phyloP scores from a whole-genome alignment of 2,797 vertebrate genomes.

The Numenius phaeopus region DNA sequence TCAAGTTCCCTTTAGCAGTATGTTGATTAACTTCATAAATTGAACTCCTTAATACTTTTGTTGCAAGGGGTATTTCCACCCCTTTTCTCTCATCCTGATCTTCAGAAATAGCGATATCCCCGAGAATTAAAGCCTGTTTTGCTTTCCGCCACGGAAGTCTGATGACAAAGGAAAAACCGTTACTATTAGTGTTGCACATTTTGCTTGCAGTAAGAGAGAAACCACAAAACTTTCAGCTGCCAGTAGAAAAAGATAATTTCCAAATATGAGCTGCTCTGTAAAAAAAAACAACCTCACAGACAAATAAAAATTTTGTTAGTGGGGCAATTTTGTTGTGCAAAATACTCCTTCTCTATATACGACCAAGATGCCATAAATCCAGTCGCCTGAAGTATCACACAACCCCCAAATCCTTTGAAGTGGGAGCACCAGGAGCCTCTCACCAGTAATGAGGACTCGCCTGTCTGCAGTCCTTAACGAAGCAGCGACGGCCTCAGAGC shows the following conservation, averaged over 20 bases:
- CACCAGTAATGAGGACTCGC: accelerated
- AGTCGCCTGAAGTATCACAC: accelerated
- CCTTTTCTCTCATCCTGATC: not conserved
- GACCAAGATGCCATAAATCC: not conserved
- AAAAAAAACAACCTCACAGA: not conserved
- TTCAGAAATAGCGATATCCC: not conserved
- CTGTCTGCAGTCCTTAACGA: accelerated
- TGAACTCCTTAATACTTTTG: slow-evolving; percentile 1
- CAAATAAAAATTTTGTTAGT: not conserved
- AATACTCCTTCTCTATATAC: accelerated
- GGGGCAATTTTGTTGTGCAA: not conserved
- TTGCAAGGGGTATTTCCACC: not conserved
- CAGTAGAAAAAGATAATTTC: not conserved
- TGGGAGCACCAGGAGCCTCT: not conserved
- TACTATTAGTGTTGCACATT: not conserved
- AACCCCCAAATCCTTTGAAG: not conserved
- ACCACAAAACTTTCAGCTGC: not conserved
- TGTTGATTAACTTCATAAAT: slow-evolving; percentile 40
- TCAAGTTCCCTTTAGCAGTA: not conserved
- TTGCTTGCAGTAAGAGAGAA: not conserved
- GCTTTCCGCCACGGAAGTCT: not conserved
- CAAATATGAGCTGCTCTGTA: not conserved
- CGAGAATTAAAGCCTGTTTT: not conserved
- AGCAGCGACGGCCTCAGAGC: accelerated
- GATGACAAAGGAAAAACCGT: not conserved